These are phyloP conservation scores for Gymnopithys bicolor DNA, from an alignment of 2,797 vertebrate genomes.

Conservation along the genomic window DNA sequence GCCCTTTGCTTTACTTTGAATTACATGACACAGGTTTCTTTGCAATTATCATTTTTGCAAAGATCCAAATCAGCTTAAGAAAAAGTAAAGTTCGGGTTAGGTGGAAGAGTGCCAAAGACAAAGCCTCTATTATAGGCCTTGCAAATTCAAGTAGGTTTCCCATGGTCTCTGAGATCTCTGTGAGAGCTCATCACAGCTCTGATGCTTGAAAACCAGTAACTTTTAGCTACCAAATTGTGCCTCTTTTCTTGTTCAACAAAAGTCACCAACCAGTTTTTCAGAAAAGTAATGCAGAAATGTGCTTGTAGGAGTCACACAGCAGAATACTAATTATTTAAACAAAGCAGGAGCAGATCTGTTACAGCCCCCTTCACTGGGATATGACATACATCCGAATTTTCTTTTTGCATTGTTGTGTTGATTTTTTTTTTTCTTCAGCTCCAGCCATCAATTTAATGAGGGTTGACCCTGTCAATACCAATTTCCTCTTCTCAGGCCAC, in stretches of 20 bases:
- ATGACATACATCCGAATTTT: slow-evolving; percentile 27
- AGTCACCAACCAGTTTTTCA: slow-evolving; percentile 25
- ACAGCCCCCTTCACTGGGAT: slow-evolving; percentile 8
- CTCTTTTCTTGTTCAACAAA: slow-evolving; percentile 27
- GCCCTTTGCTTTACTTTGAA: neutral
- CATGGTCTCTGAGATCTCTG: neutral
- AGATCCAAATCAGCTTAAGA: neutral
- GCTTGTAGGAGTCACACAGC: neutral
- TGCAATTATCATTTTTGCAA: neutral
- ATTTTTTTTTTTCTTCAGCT: neutral
- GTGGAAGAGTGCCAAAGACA: neutral
- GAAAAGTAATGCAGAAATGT: slow-evolving; percentile 7
- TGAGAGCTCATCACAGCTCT: neutral
- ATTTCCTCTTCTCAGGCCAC: slow-evolving; percentile 73
- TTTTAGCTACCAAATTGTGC: slow-evolving; percentile 15
- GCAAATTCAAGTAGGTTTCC: neutral
- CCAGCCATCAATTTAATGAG: slow-evolving; percentile 69
- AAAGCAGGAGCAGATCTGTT: neutral
- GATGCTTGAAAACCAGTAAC: neutral
- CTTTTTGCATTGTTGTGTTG: neutral
- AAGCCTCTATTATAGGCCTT: neutral
- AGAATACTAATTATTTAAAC: slow-evolving; percentile 50
- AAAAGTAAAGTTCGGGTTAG: neutral
- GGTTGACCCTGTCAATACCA: slow-evolving; percentile 70
- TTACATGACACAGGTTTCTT: neutral